Conservation (phyloP, 2,888 invertebrate species). For the Pogonocherus hispidulus region DNA sequence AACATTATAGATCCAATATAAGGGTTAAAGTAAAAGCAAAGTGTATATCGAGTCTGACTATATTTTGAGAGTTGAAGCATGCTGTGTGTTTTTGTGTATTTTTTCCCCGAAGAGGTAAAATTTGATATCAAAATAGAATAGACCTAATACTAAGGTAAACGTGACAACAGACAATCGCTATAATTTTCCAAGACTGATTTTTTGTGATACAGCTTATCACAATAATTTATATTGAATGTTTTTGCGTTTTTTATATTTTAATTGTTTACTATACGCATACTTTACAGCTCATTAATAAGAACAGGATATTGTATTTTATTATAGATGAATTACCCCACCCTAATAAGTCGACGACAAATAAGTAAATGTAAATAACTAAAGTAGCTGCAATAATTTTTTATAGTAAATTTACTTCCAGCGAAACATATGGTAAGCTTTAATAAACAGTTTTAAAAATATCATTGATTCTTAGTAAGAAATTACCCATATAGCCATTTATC, state of each 20-base stretch:
- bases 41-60: too few species aligned
- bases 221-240: background rate
- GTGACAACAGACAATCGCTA: background rate
- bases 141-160: too few species aligned
- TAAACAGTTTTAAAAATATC: too few species aligned
- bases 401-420: too few species aligned
- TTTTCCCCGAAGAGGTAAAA: too few species aligned
- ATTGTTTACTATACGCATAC: constrained; percentile 11
- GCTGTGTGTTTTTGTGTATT: too few species aligned
- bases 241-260: constrained; percentile 7
- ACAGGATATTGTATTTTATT: constrained; percentile 31
- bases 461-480: background rate
- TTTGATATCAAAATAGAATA: too few species aligned
- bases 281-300: constrained; percentile 20
- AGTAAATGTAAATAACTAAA: background rate
- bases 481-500: constrained; percentile 23
- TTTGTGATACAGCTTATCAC: background rate
- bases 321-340: constrained; percentile 20
- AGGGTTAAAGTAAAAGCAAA: too few species aligned
- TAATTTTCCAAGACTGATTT: background rate
- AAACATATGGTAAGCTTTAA: too few species aligned
- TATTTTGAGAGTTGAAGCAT: too few species aligned
- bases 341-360: constrained; percentile 7
- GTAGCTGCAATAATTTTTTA: too few species aligned
- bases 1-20: too few species aligned